These are phyloP conservation scores for Trichechus manatus DNA, from an alignment of 2,113 vertebrate genomes.

Conservation along the genomic window DNA sequence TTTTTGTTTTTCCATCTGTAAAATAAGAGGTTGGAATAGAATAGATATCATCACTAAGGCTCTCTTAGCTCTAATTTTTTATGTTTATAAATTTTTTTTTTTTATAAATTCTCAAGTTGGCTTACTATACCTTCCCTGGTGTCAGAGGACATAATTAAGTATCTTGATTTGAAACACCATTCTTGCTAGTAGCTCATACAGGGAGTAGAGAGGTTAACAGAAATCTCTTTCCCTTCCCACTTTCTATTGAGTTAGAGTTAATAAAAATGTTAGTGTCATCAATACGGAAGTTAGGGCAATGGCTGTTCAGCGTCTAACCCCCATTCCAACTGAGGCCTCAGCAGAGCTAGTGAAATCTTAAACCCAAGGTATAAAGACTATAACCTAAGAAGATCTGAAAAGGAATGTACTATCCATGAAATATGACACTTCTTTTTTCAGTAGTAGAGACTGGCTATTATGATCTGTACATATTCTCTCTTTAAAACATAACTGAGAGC, in stretches of 20 bases:
- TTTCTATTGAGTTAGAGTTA: constrained; percentile 24
- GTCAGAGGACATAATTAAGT: constrained; percentile 39
- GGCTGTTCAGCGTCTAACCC: constrained; percentile 1
- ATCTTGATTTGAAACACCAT: constrained; percentile 46
- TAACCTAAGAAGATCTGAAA: constrained; percentile 52
- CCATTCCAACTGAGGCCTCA: not conserved
- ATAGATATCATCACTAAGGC: not conserved
- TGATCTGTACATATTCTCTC: not conserved
- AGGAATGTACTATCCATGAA: not conserved
- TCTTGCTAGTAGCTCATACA: constrained; percentile 22
- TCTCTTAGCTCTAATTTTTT: not conserved
- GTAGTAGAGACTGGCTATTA: not conserved
- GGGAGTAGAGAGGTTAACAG: not conserved
- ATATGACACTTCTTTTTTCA: constrained; percentile 51
- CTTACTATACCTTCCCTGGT: constrained; percentile 21
- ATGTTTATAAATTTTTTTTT: constrained; percentile 8
- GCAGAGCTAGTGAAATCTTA: constrained; percentile 24
- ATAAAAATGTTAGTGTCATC: constrained; percentile 42
- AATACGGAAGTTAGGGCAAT: constrained; percentile 19
- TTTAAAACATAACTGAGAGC: constrained; percentile 32
- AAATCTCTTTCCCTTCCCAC: not conserved
- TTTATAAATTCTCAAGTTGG: not conserved
- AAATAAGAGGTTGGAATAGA: constrained; percentile 37
- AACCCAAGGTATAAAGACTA: not conserved
- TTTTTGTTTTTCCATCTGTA: not conserved